These are phyloP conservation scores for Portunus trituberculatus DNA, from an alignment of 1,140 invertebrate species.

Conservation along the genomic window DNA sequence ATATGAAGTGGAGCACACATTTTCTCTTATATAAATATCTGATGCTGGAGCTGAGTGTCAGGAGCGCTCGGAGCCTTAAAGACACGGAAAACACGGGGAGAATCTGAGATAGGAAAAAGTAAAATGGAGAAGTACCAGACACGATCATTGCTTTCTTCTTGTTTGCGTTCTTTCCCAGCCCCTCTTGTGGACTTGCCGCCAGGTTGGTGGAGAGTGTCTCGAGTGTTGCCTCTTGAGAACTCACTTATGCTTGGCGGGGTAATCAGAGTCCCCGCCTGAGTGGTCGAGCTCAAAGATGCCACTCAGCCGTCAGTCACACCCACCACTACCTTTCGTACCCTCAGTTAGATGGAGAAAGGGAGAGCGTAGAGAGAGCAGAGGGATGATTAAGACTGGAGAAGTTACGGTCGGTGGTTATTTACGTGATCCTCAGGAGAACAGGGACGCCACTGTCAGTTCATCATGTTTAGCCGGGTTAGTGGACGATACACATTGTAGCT, in stretches of 20 bases:
- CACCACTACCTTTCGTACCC: background rate
- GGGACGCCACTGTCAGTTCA: too few relatives aligned
- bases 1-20: background rate
- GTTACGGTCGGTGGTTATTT: too few relatives aligned
- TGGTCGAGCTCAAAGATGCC: background rate
- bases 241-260: conserved; percentile 18
- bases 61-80: background rate
- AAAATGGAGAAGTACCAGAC: background rate
- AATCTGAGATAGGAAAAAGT: too few relatives aligned
- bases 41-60: background rate
- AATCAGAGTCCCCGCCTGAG: background rate
- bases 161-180: background rate
- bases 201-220: background rate
- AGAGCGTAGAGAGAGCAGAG: too few relatives aligned
- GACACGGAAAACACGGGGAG: too few relatives aligned
- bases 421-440: too few relatives aligned
- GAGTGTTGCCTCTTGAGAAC: background rate
- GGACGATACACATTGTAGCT: too few relatives aligned
- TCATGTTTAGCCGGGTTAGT: too few relatives aligned
- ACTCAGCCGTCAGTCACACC: background rate
- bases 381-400: too few relatives aligned
- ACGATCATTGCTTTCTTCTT: background rate
- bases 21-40: background rate
- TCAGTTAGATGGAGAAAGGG: background rate
- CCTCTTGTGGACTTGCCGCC: background rate